Percentiles rank a stretch among this genome's conserved stretches.
phyloP scores from a whole-genome alignment of 2,797 vertebrate genomes.

The Pseudochromis fuscus region DNA sequence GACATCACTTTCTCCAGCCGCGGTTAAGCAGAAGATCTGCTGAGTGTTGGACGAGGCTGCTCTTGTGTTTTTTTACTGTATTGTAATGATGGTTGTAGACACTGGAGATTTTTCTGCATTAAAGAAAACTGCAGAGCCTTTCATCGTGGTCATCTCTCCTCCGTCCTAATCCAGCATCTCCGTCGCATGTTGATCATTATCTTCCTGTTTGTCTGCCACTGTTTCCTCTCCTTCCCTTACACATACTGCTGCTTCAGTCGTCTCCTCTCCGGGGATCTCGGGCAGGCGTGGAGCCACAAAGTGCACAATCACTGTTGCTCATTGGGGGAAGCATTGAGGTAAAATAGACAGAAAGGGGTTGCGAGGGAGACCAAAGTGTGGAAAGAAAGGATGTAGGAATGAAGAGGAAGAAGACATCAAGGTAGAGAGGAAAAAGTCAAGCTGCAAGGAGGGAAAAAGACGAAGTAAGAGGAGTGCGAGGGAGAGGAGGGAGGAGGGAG shows the following conservation, averaged over 20 bases:
- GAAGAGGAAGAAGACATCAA: conserved; percentile 59
- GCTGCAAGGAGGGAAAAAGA: conserved; percentile 48
- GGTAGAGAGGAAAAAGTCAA: conserved; percentile 60
- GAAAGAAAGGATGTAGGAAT: conserved; percentile 40
- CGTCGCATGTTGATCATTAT: conserved; percentile 63
- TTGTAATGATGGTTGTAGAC: too few relatives aligned
- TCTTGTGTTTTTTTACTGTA: too few relatives aligned
- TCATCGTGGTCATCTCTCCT: conserved; percentile 44
- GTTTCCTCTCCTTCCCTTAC: conserved; percentile 39
- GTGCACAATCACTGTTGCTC: conserved; percentile 74
- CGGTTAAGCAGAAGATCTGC: conserved; percentile 16
- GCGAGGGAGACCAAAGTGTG: conserved; percentile 3
- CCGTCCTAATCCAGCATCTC: conserved; percentile 26
- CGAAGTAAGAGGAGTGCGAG: conserved; percentile 41
- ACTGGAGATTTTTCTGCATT: conserved; percentile 37
- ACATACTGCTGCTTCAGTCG: conserved; percentile 51
- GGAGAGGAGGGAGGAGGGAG: conserved; percentile 54
- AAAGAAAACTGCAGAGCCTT: conserved; percentile 40
- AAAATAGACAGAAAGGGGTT: conserved; percentile 35
- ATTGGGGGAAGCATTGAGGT: conserved; percentile 59
- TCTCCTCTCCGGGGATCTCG: conserved; percentile 63
- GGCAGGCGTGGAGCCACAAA: conserved; percentile 65
- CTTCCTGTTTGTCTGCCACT: conserved; percentile 52
- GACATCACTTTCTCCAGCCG: conserved; percentile 10
- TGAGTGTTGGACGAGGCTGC: too few relatives aligned